Conservation (phyloP, 2,888 invertebrate genomes). For the Pachymerium ferrugineum region DNA sequence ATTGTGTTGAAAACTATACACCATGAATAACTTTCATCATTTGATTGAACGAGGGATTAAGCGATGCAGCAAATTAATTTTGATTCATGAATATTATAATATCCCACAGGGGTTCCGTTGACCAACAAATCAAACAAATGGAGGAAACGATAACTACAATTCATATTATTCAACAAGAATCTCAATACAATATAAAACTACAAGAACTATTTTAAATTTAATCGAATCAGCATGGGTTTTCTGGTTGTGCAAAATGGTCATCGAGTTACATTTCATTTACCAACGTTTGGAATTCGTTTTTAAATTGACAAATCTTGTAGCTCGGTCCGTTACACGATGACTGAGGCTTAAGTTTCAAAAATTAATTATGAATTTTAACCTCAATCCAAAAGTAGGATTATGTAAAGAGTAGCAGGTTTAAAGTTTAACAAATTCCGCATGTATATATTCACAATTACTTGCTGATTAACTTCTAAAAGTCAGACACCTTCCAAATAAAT, state of each 20-base stretch:
- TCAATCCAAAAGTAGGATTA: too few relatives aligned
- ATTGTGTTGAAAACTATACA: neutral
- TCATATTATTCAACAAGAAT: neutral
- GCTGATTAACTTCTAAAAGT: neutral
- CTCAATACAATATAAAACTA: neutral
- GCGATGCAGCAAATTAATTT: neutral
- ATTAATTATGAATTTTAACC: too few relatives aligned
- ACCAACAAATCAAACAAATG: neutral
- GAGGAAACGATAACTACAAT: neutral
- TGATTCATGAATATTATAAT: neutral
- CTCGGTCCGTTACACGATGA: too few relatives aligned
- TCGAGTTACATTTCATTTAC: too few relatives aligned
- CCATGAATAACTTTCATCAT: neutral
- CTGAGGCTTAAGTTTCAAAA: too few relatives aligned
- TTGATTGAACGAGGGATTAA: neutral
- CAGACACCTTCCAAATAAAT: neutral
- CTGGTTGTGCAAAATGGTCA: too few relatives aligned
- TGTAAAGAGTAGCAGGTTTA: too few relatives aligned
- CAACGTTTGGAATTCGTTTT: too few relatives aligned
- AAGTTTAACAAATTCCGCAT: too few relatives aligned
- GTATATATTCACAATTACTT: neutral
- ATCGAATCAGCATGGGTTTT: too few relatives aligned
- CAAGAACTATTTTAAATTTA: too few relatives aligned
- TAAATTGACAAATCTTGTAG: too few relatives aligned
- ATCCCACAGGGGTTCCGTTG: neutral